Conservation (phyloP, 2,888 invertebrate species). For the Drosophila atripex region DNA sequence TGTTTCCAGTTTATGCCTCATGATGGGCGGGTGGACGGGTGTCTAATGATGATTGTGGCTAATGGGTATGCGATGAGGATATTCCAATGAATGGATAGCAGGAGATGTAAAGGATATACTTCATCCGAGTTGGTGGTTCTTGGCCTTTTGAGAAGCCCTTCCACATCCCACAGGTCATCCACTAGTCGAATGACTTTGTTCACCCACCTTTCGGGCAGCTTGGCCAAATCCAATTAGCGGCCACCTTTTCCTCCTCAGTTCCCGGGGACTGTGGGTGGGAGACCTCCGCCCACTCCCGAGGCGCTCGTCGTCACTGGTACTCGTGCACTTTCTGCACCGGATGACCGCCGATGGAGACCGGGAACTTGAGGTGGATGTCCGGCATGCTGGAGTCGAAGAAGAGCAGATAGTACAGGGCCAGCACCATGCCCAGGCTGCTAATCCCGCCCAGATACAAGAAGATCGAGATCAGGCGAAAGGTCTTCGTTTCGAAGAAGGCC, state of each 20-base stretch:
- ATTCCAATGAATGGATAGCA: no score
- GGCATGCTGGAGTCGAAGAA: constrained; percentile 83
- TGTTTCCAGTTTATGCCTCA: background rate
- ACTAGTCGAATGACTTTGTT: constrained; percentile 1
- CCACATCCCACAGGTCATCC: background rate
- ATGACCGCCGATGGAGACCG: constrained; percentile 76
- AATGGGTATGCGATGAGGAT: background rate
- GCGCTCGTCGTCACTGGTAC: constrained; percentile 39
- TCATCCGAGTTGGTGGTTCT: no score
- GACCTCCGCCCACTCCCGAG: background rate
- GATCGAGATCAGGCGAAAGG: constrained; percentile 79
- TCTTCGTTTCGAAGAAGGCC: constrained; percentile 74
- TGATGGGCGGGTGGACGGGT: background rate
- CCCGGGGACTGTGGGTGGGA: background rate
- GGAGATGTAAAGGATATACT: no score
- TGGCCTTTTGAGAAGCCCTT: no score
- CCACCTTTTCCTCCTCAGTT: background rate
- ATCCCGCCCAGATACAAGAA: constrained; percentile 81
- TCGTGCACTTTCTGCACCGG: constrained; percentile 80
- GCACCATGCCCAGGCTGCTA: constrained; percentile 79
- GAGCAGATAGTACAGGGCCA: constrained; percentile 80
- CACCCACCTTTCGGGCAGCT: constrained; percentile 17
- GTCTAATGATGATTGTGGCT: background rate
- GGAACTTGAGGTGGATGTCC: constrained; percentile 81
- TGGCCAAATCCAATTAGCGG: constrained; percentile 64